Conservation (phyloP, 2,888 invertebrate species). For the Galerucella pusilla region DNA sequence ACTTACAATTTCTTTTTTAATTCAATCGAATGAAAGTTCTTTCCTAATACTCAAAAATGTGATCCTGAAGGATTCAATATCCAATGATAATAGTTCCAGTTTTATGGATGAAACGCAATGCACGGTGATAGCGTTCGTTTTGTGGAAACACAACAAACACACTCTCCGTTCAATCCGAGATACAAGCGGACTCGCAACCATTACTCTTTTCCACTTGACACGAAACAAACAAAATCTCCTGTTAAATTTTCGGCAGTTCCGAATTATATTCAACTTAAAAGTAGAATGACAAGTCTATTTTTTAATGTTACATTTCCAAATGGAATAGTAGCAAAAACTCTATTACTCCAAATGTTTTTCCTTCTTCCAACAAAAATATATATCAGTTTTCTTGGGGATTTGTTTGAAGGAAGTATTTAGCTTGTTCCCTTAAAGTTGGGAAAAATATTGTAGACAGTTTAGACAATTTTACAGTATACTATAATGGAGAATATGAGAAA, state of each 20-base stretch:
- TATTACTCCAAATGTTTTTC: neutral
- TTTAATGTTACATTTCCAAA: neutral
- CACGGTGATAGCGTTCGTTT: neutral
- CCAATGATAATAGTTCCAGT: neutral
- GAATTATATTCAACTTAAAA: neutral
- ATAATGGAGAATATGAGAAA: too few species aligned
- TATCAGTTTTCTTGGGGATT: too few species aligned
- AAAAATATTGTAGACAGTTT: too few species aligned
- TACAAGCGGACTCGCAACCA: neutral
- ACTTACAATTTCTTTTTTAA: too few species aligned
- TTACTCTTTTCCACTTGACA: constrained; percentile 3
- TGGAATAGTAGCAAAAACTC: neutral
- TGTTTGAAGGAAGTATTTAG: too few species aligned
- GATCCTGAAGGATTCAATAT: too few species aligned
- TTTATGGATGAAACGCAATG: neutral
- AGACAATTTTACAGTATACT: too few species aligned
- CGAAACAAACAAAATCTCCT: constrained; percentile 10
- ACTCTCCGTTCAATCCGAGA: neutral
- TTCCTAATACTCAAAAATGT: too few species aligned
- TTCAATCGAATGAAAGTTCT: too few species aligned
- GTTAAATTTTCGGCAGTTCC: neutral
- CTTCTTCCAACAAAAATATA: too few species aligned
- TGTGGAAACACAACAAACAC: neutral
- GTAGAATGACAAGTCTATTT: neutral
- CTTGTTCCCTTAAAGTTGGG: too few species aligned